phyloP scores from a whole-genome alignment of 2,888 invertebrate species.

The Tinea semifulvella region DNA sequence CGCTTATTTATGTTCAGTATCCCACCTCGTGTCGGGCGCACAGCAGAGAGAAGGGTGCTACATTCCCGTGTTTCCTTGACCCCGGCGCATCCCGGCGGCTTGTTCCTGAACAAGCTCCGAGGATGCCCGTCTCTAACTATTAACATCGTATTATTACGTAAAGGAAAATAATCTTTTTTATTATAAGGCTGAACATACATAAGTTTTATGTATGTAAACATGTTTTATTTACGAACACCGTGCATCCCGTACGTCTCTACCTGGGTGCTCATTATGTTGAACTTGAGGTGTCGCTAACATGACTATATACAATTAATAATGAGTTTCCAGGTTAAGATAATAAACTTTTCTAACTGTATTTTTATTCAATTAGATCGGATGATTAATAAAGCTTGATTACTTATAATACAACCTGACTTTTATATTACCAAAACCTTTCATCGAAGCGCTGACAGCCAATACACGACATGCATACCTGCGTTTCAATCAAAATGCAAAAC shows the following conservation, averaged over 20 bases:
- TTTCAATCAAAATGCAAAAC: no score
- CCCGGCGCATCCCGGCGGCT: slow-evolving; percentile 59
- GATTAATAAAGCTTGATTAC: no score
- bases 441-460: no score
- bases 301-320: not conserved
- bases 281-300: not conserved
- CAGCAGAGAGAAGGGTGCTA: slow-evolving; percentile 19
- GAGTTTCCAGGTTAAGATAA: no score
- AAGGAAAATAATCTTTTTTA: slow-evolving; percentile 41
- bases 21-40: not conserved
- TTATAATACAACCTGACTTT: no score
- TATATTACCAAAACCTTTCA: no score
- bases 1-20: not conserved
- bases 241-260: not conserved
- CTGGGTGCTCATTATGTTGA: no score
- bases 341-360: no score
- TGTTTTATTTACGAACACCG: not conserved
- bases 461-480: no score
- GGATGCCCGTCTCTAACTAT: slow-evolving; percentile 50
- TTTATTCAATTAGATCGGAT: no score
- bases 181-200: slow-evolving; percentile 63
- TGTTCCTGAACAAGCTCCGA: slow-evolving; percentile 39
- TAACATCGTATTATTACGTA: slow-evolving; percentile 42
- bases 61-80: slow-evolving; percentile 59
- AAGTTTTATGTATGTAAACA: slow-evolving; percentile 13